Base-by-base conservation (phyloP, 2,888 invertebrate genomes). In the Alloplasta piceator region DNA sequence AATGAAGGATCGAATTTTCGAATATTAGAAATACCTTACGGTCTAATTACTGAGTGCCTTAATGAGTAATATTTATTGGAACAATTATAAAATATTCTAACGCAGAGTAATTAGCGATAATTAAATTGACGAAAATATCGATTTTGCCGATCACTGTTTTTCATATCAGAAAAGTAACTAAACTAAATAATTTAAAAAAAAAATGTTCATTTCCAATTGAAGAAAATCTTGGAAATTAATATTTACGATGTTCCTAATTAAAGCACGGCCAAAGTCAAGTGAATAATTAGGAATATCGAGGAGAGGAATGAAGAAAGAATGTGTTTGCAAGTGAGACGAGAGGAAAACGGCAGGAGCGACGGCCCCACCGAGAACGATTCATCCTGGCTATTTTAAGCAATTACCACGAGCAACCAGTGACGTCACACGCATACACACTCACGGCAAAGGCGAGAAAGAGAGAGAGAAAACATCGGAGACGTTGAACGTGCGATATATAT, bases 301-400 rank as follows among this genome's bases (percentile, higher is more conserved):
- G 12, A 48, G 16, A 39, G 41, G 26, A 9, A 52, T 9, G 55
- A 60, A 55, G 36, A 52, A 78, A 70, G 60, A 70, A 61, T 39
- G 5, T 38, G 66, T 56, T 43, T 66, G 52, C 46, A 46, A 72
- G 67, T 52, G 41, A 55, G 58, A 66, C 50, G 76, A 39, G 48
- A 67, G 67, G 74, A 67, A 74, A 50, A 71, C 64, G 63, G 43
- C 74, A 60, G 70, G 64, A 74, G 64, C 64, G 76, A 78, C 82
- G 80, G 66, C 74, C 82, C 66, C 70, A 71, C 74, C 70, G 78
- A 52, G 79, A 80, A 73, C 86, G 87, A 88, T 87, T 88, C 87
- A 87, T 87, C 83, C 84, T 83, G 81, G 84, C 87, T 89, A 89
- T 88, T 89, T 89, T 88, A 85, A 88, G 88, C 86, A 87, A 87